Conservation (phyloP, 2,888 invertebrate genomes). For the Acanthosepion lycidas region DNA sequence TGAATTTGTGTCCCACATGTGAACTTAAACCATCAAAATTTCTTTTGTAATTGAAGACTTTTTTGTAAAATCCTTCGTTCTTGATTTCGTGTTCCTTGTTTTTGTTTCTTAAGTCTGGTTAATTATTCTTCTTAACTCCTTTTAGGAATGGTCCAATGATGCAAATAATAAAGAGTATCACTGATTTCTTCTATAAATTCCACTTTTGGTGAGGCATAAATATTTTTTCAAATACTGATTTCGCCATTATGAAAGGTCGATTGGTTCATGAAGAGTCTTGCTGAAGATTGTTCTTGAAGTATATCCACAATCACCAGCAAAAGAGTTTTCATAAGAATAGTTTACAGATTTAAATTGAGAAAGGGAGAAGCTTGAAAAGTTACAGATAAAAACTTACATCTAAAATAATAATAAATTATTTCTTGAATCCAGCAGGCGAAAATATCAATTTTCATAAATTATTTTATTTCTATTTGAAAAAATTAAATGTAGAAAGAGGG, state of each 20-base stretch:
- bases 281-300: not conserved
- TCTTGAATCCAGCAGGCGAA: not conserved
- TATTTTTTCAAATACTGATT: not conserved
- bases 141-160: not conserved
- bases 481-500: not conserved
- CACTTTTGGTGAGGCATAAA: not conserved
- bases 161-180: not conserved
- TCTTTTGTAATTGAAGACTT: too few species aligned
- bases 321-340: not conserved
- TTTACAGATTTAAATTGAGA: not conserved
- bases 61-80: too few species aligned
- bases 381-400: not conserved
- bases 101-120: too few species aligned
- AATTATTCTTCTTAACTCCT: not conserved
- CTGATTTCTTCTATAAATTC: not conserved
- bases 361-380: not conserved
- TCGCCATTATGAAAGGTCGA: not conserved
- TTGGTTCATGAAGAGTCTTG: not conserved
- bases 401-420: not conserved
- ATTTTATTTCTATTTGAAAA: not conserved
- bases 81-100: not conserved
- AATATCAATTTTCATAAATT: too few species aligned
- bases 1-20: too few species aligned
- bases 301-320: not conserved
- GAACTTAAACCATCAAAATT: too few species aligned